phyloP scores from a whole-genome alignment of 2,113 vertebrate genomes.

The Ochotona princeps region DNA sequence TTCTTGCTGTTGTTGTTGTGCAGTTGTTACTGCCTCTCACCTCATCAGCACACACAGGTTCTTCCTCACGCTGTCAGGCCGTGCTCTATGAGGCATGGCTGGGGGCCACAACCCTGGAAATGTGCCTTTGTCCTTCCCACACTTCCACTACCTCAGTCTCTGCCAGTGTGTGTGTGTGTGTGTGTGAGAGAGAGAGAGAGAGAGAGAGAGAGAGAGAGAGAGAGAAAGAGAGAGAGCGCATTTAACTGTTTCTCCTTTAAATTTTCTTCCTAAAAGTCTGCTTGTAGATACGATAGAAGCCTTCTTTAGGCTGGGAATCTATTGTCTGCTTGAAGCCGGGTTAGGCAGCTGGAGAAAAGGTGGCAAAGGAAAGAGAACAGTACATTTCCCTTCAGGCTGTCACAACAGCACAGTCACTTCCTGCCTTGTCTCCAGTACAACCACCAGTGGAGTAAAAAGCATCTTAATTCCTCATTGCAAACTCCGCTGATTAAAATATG shows the following conservation, averaged over 20 bases:
- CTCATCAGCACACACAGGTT: slow-evolving; percentile 33
- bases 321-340: background rate
- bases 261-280: background rate
- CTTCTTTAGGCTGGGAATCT: slow-evolving; percentile 38
- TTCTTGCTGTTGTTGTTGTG: slow-evolving; percentile 72
- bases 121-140: background rate
- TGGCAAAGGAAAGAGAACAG: background rate
- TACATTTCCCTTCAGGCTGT: background rate
- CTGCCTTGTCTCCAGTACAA: background rate
- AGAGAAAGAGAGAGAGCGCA: too few species aligned
- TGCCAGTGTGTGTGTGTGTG: background rate
- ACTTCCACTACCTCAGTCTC: background rate
- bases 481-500: background rate
- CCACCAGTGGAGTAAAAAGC: background rate
- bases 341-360: background rate
- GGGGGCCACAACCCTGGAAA: background rate
- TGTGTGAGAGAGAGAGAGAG: background rate
- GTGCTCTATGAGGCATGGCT: background rate
- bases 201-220: too few species aligned
- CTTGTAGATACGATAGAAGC: slow-evolving; percentile 3
- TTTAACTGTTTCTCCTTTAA: background rate
- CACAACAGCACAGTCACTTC: background rate
- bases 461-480: slow-evolving; percentile 21
- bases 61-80: background rate
- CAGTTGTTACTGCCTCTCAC: slow-evolving; percentile 55